A percentile compares a stretch with the other conserved stretches of the same genome.
These are phyloP conservation scores for Mimachlamys varia DNA, from an alignment of 2,888 invertebrate species.

Conservation along the genomic window DNA sequence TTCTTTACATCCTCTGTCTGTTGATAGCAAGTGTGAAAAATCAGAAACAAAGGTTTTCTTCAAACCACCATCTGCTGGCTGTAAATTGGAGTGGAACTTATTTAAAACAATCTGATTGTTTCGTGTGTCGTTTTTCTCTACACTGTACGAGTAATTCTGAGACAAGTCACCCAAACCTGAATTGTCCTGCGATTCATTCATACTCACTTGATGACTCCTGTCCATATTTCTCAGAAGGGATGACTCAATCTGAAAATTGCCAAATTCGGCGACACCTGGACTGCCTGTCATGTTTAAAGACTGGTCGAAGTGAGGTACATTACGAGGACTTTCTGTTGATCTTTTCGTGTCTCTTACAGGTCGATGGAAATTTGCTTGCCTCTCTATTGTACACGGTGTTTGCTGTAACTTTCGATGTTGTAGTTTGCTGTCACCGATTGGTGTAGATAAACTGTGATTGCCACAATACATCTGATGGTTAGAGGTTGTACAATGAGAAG, in stretches of 20 bases:
- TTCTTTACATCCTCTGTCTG: background rate
- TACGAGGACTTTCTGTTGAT: background rate
- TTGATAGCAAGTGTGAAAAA: background rate
- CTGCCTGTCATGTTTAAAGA: background rate
- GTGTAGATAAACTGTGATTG: background rate
- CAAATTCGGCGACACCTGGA: background rate
- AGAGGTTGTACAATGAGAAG: background rate
- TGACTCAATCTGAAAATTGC: slow-evolving; percentile 46
- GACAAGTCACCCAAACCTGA: slow-evolving; percentile 34
- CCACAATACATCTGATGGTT: background rate
- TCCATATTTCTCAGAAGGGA: slow-evolving; percentile 39
- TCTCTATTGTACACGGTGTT: background rate
- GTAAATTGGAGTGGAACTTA: background rate
- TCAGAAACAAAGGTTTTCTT: background rate
- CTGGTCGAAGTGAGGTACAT: background rate
- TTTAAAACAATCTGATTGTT: background rate
- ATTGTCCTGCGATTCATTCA: background rate
- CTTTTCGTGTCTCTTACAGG: background rate
- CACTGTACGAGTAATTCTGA: background rate
- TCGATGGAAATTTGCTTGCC: background rate
- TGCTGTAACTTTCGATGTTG: background rate
- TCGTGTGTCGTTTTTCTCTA: background rate
- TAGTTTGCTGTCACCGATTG: background rate
- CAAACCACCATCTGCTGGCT: background rate
- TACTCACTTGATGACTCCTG: background rate